Evolutionary conservation across 2,113 vertebrate genomes (phyloP).

Genomic region (Eublepharis macularius): DNA sequence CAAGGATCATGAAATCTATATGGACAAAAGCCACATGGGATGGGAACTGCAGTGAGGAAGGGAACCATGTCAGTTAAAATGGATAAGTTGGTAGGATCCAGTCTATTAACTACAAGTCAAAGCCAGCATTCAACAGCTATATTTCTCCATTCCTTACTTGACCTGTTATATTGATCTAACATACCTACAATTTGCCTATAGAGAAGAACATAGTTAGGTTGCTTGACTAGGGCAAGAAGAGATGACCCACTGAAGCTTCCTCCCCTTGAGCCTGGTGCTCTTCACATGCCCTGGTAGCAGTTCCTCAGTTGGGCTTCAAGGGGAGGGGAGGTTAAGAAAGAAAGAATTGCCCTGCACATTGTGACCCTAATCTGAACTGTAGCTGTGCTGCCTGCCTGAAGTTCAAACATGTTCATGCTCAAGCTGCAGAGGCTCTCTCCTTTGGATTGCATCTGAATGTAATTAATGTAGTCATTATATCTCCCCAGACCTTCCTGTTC

Average conservation of each 20-base stretch:
- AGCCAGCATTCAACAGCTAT: neutral
- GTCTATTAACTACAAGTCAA: neutral
- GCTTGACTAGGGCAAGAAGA: neutral
- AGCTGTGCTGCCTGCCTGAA: neutral
- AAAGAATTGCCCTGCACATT: neutral
- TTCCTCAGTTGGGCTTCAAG: neutral
- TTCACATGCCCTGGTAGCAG: neutral
- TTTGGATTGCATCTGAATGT: neutral
- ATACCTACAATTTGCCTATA: neutral
- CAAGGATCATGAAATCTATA: too few relatives aligned
- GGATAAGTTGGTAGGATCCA: too few relatives aligned
- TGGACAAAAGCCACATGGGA: too few relatives aligned
- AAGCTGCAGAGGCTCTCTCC: neutral
- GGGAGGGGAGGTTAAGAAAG: neutral
- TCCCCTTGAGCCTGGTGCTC: too few relatives aligned
- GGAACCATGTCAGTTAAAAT: too few relatives aligned
- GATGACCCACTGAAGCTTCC: neutral
- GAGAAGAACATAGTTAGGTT: neutral
- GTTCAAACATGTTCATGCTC: neutral
- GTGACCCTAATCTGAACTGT: neutral
- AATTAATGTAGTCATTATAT: neutral
- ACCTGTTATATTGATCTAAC: neutral
- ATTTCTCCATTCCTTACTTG: neutral
- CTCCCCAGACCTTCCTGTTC: neutral
- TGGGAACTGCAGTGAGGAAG: too few relatives aligned